Evolutionary conservation across 2,888 invertebrate species (phyloP), one percentile per base, ranked within the genome.

Genomic region (Ischnura elegans): DNA sequence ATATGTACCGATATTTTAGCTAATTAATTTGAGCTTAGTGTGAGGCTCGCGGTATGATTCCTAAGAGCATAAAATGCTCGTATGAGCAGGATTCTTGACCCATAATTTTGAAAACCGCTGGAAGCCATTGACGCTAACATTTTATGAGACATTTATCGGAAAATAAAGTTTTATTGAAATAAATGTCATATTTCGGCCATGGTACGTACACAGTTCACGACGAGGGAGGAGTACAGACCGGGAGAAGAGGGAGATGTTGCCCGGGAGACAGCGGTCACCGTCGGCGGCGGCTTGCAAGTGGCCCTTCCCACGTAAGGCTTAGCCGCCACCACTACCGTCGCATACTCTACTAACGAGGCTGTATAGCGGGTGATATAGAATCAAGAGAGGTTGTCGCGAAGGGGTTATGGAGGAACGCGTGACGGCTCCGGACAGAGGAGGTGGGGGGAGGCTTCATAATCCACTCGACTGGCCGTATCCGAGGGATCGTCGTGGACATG

Each of bases 371-470:
- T 6, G 43, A 51, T 19, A 51, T 8, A 13, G 86, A 25, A 2
- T 25, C 86, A 36, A 25, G 86, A 86, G 86, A n/a, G 76, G n/a
- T 5, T 25, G 36, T 8, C 5, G 36, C 21, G 36, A 13, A n/a
- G 85, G 3, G 85, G 42, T 25, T 19, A 45, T 5, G 46, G 45
- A 46, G n/a, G 46, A 25, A 46, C 86, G 46, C 43, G 46, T 43
- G 86, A 46, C 46, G 10, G n/a, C 43, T 16, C 13, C 43, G 21
- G 10, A n/a, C 61, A 6, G n/a, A 61, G 61, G 61, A 61, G n/a
- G 61, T n/a, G n/a, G 4, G 51, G 6, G 51, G 42, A 36, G 51
- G 61, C 61, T 43, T 61, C 90, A 90, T 90, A 90, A 90, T 90
- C 90, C 90, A 42, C 90, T 90, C 42, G 25, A 45, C 42, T 90